Evolutionary conservation across 1,140 invertebrate species (phyloP), one percentile per base, ranked within the genome.

Genomic region (Sycobia sp.): DNA sequence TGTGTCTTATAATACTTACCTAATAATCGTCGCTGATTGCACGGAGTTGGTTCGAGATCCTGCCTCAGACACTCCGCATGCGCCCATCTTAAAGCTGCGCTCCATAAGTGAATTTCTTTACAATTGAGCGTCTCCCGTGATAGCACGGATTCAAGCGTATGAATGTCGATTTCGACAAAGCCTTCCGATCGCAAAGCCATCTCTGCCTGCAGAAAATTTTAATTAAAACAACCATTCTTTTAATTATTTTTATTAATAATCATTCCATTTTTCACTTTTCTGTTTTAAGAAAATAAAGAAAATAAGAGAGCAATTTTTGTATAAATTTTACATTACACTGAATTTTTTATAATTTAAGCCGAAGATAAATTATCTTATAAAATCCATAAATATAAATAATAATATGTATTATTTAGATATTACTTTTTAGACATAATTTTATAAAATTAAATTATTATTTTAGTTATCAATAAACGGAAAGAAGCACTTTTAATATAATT

Each of bases 171-270:
- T 74, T 96, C 93, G 62, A 92, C 88, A 84, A 96, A 95, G 64
- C 93, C 93, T 75, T 96, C 94, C n/a, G 93, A 95, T 71, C 90
- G 90, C 67, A 96, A 85, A 51, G 93, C 93, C 89, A 95, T 92
- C 85, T 95, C 93, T 73, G 93, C 93, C 91, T 95, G 85, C 59
- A 85, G 84, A 81, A 64, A 70, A 70, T 65, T 71, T 66, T 71
- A 32, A 55, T n/a, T n/a, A 23, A 39, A 36, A 51, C 25, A 32
- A 29, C 27, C 13, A 10, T 29, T 49, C 14, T n/a, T 49, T 29
- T 29, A 29, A 3, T 25, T 46, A 1, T 23, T 13, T 46, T 25
- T 46, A 25, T 23, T 23, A 23, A 46, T 4, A 20, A 23, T 46
- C 4, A 13, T 1, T 41, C 16, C 8, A 14, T 46, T 1, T n/a